These are phyloP conservation scores for Tetramorium simillimum DNA, from an alignment of 1,140 invertebrate species.

Conservation along the genomic window DNA sequence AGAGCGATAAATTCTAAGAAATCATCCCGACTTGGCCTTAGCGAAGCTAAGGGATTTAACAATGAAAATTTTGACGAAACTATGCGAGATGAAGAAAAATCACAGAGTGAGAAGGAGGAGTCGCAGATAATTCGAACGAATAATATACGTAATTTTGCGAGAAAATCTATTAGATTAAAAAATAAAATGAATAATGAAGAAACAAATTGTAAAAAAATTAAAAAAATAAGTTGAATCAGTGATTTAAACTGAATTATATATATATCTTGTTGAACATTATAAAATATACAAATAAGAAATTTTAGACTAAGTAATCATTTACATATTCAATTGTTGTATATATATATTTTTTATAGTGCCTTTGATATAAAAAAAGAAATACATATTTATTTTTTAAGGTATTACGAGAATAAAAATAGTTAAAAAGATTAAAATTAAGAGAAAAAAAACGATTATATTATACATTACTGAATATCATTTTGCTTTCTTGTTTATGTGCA, in stretches of 20 bases:
- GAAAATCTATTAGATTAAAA: constrained; percentile 3
- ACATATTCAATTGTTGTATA: constrained; percentile 24
- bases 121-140: not conserved
- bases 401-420: constrained; percentile 20
- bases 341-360: constrained; percentile 10
- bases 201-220: not conserved
- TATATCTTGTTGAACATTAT: constrained; percentile 10
- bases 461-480: not conserved
- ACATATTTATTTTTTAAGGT: not conserved
- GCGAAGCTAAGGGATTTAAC: constrained; percentile 19
- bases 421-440: no score
- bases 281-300: constrained; percentile 11
- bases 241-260: constrained; percentile 1
- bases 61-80: constrained; percentile 16
- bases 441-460: not conserved
- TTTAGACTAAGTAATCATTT: constrained; percentile 20
- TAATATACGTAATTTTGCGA: not conserved
- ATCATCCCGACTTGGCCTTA: not conserved
- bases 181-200: not conserved
- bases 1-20: constrained; percentile 47
- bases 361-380: constrained; percentile 17
- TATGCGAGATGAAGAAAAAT: not conserved
- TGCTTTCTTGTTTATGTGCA: not conserved
- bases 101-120: constrained; percentile 19
- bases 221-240: not conserved